phyloP scores from a whole-genome alignment of 2,888 invertebrate species.

The Erebia epiphron region DNA sequence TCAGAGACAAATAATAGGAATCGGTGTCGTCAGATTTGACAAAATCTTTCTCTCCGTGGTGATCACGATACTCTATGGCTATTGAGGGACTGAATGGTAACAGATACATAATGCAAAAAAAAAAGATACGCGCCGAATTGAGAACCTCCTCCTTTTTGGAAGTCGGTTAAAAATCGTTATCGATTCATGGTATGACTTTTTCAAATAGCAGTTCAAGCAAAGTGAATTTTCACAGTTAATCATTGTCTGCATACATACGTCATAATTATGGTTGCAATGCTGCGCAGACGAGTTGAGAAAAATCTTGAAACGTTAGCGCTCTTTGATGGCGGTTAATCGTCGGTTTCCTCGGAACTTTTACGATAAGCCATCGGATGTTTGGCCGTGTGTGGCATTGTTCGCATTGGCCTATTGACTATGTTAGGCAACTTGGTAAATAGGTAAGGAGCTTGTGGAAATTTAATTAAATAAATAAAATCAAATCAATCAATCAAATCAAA shows the following conservation, averaged over 20 bases:
- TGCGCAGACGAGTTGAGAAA: slow-evolving; percentile 28
- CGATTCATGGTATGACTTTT: no score
- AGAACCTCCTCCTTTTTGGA: no score
- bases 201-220: not conserved
- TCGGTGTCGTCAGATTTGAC: no score
- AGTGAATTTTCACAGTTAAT: not conserved
- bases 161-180: no score
- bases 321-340: slow-evolving; percentile 61
- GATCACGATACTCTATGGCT: no score
- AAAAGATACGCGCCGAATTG: no score
- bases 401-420: slow-evolving; percentile 44
- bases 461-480: not conserved
- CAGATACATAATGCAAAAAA: no score
- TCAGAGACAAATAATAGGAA: no score
- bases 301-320: slow-evolving; percentile 49
- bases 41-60: no score
- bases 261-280: slow-evolving; percentile 9
- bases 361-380: slow-evolving; percentile 77
- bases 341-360: slow-evolving; percentile 62
- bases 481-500: no score
- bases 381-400: slow-evolving; percentile 71
- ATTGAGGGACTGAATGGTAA: no score
- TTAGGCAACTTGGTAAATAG: slow-evolving; percentile 25
- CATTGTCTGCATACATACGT: not conserved
- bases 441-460: not conserved